Conservation (phyloP, 2,113 vertebrate species). For the Rhinolophus sinicus region DNA sequence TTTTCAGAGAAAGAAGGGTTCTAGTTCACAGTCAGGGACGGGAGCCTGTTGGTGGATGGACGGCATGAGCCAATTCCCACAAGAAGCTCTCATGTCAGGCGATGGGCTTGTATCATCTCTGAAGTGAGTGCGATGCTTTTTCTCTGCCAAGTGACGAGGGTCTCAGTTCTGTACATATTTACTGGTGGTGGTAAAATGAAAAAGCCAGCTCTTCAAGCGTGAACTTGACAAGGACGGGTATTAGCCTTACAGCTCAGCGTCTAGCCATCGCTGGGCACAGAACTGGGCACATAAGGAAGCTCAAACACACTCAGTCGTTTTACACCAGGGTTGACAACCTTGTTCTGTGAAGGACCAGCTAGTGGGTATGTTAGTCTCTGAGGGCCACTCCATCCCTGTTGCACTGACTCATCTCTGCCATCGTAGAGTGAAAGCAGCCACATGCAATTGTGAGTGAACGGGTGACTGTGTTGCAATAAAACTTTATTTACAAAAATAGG, state of each 20-base stretch:
- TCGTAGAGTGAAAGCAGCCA: too few species aligned
- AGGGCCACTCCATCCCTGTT: background rate
- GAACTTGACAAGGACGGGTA: too few species aligned
- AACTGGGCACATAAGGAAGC: too few species aligned
- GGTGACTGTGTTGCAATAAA: background rate
- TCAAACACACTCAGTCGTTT: background rate
- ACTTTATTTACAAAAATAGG: background rate
- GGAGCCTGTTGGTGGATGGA: constrained; percentile 30
- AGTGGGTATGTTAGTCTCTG: too few species aligned
- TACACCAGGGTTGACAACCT: too few species aligned
- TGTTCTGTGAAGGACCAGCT: background rate
- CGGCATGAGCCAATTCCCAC: too few species aligned
- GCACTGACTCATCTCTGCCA: background rate
- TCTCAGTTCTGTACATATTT: background rate
- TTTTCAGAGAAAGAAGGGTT: constrained; percentile 65
- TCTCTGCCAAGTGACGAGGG: background rate
- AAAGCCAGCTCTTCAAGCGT: too few species aligned
- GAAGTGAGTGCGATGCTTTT: background rate
- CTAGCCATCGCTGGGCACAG: too few species aligned
- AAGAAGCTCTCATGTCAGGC: background rate
- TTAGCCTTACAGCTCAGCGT: too few species aligned
- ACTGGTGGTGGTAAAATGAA: background rate
- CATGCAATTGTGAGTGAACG: too few species aligned
- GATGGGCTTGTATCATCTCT: background rate
- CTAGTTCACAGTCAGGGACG: constrained; percentile 52